Base-by-base conservation (phyloP, 2,888 invertebrate genomes). In the Drosophila anceps region DNA sequence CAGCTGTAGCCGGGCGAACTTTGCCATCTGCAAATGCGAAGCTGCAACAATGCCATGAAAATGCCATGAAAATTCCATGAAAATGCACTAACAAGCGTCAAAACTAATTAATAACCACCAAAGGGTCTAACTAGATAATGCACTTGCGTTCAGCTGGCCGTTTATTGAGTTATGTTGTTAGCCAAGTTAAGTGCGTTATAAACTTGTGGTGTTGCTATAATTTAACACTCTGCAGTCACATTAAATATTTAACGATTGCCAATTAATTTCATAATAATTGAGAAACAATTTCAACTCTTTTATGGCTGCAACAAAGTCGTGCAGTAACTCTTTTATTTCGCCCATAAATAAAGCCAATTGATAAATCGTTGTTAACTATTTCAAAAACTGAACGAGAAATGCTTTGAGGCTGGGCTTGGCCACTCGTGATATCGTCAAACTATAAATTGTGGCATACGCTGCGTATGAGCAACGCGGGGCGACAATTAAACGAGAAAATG, bases 401-500 rank as follows among this genome's bases (percentile, higher is more conserved):
- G 24, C 59, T 79, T 79, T 44, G 37, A 37, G 35, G 35, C 8
- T 18, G 43, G 31, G 53, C 24, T n/a, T 29, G 50, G 41, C 1
- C 18, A 24, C 37, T 62, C 18, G 46, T 61, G 57, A 44, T 43
- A 43, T 57, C 33, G 62, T 50, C 46, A 20, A 54, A 44, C 41
- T 67, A 44, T 37, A 57, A 35, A 43, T 24, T 57, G 54, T 20
- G 51, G 59, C 67, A 48, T 57, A 71, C 72, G 68, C 27, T 63
- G 73, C 76, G 81, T 79, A 81, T 81, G 71, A 63, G 84, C 71
- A 73, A 79, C 70, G 64, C 48, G 53, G 33, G 37, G 41, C 60
- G 68, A 67, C 84, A 82, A 84, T 84, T 84, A 87, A 75, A 65
- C 55, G 74, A 7, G 73, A 76, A 76, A 70, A 51, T 55, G 69